A percentile compares a stretch with the other conserved stretches of the same genome.
These are phyloP conservation scores for Parauchenoglanis ngamensis DNA, from an alignment of 2,797 vertebrate genomes.

Conservation along the genomic window DNA sequence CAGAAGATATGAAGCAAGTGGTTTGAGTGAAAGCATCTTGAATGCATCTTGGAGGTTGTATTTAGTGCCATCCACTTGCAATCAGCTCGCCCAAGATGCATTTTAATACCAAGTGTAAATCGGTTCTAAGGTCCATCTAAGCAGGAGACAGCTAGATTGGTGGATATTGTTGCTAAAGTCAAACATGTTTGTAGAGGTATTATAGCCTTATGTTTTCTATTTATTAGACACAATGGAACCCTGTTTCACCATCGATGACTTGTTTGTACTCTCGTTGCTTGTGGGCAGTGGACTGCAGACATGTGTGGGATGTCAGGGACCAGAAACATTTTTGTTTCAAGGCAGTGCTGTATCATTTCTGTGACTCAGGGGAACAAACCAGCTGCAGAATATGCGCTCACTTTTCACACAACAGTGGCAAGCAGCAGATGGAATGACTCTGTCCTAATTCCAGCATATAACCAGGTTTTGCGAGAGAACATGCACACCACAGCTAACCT, in stretches of 20 bases:
- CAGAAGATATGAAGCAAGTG: too few relatives aligned
- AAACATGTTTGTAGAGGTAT: too few relatives aligned
- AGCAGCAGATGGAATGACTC: not conserved
- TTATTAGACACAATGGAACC: not conserved
- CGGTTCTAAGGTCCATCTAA: too few relatives aligned
- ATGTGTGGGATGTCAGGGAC: not conserved
- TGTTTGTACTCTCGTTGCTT: not conserved
- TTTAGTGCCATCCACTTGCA: too few relatives aligned
- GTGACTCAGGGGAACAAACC: not conserved
- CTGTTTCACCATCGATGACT: not conserved
- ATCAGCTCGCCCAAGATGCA: too few relatives aligned
- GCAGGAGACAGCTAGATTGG: not conserved
- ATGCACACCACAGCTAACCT: not conserved
- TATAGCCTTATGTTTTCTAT: not conserved
- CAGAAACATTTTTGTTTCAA: not conserved
- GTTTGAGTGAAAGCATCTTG: too few relatives aligned
- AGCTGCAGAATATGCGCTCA: slow-evolving; percentile 4
- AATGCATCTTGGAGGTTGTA: too few relatives aligned
- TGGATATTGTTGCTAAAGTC: not conserved
- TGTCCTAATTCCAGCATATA: slow-evolving; percentile 11
- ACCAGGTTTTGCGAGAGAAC: not conserved
- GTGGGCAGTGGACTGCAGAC: not conserved
- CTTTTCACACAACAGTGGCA: not conserved
- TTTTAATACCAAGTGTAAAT: too few relatives aligned
- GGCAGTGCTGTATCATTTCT: not conserved